phyloP scores from a whole-genome alignment of 2,888 invertebrate genomes.

The Drosophila monieri region DNA sequence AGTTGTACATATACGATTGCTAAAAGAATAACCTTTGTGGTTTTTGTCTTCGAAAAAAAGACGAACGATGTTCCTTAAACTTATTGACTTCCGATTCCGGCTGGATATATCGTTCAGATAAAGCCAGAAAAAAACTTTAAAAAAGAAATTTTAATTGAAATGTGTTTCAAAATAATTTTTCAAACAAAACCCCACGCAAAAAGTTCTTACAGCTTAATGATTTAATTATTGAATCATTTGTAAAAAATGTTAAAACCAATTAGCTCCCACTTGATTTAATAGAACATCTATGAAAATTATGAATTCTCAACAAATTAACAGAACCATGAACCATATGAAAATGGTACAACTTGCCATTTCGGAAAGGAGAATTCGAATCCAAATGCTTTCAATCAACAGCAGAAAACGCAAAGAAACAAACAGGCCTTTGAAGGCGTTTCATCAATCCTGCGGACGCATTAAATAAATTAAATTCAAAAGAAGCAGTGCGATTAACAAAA shows the following conservation, averaged over 20 bases:
- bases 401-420: slow-evolving; percentile 24
- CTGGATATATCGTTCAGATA: no score
- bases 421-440: slow-evolving; percentile 60
- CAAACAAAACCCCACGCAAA: neutral
- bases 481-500: slow-evolving; percentile 65
- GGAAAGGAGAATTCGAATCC: slow-evolving; percentile 64
- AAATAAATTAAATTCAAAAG: slow-evolving; percentile 73
- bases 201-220: neutral
- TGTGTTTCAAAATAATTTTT: neutral
- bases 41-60: neutral
- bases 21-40: neutral
- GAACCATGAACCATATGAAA: slow-evolving; percentile 26
- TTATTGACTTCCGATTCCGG: no score
- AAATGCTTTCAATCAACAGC: slow-evolving; percentile 72
- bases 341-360: slow-evolving; percentile 53
- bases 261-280: neutral
- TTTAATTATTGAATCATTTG: neutral
- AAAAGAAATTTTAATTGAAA: neutral
- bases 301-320: neutral
- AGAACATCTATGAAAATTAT: slow-evolving; percentile 64
- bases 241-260: neutral
- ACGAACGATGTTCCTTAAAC: no score
- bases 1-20: no score
- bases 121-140: no score
- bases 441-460: slow-evolving; percentile 67